These are phyloP conservation scores for Lipotes vexillifer DNA, from an alignment of 2,113 vertebrate genomes.

Conservation along the genomic window DNA sequence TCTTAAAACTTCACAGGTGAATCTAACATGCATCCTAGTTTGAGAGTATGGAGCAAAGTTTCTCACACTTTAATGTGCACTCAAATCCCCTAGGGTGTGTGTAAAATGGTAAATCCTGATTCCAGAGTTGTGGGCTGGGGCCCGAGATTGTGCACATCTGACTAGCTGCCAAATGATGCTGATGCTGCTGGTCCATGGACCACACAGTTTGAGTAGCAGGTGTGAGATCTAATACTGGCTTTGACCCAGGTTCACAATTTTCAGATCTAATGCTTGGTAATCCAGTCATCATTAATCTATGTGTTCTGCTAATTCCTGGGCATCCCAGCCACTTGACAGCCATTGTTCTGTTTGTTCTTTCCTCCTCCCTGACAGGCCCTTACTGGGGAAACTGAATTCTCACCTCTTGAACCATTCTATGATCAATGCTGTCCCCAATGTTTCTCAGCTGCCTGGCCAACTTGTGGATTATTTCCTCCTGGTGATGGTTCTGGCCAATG, in stretches of 20 bases:
- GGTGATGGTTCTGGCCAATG: background rate
- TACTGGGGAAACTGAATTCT: background rate
- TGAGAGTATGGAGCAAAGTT: background rate
- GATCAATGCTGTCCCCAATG: constrained; percentile 47
- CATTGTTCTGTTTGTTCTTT: background rate
- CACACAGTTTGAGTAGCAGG: background rate
- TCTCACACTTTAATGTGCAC: background rate
- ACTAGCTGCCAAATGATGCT: background rate
- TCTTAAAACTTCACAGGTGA: background rate
- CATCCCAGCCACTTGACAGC: background rate
- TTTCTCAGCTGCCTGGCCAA: constrained; percentile 45
- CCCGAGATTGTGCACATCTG: background rate
- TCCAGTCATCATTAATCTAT: background rate
- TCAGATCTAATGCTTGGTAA: background rate
- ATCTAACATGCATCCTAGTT: background rate
- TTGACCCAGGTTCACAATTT: background rate
- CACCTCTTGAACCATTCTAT: constrained; percentile 47
- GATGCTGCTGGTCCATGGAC: background rate
- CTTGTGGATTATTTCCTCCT: constrained; percentile 4
- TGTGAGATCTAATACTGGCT: background rate
- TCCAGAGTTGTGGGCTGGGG: no score
- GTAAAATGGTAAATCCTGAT: background rate
- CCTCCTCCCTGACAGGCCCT: background rate
- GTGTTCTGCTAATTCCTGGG: background rate
- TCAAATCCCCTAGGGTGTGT: background rate